These are phyloP conservation scores for Hydractinia echinata DNA, from an alignment of 30 jellyfish, hydroid and myxozoan species.

Conservation along the genomic window DNA sequence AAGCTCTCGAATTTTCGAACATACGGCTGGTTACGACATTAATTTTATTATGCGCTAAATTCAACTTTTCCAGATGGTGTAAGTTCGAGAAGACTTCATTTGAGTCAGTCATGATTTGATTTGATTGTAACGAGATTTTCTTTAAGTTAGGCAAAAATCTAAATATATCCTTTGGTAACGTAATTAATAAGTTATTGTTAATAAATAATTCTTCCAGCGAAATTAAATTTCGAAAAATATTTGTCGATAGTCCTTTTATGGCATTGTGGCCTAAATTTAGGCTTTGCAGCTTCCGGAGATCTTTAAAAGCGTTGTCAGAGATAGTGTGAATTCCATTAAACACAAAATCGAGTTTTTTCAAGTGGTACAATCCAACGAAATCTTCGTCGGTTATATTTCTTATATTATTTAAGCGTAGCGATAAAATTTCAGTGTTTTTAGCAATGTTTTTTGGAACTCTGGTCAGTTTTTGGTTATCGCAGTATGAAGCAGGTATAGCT, in stretches of 20 bases:
- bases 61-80: conserved; percentile 42
- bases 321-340: conserved; percentile 48
- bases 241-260: conserved; percentile 46
- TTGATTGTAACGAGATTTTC: conserved; percentile 52
- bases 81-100: conserved; percentile 27
- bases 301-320: conserved; percentile 58
- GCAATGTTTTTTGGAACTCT: conserved; percentile 62
- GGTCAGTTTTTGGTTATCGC: conserved; percentile 49
- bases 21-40: conserved; percentile 35
- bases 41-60: conserved; percentile 59
- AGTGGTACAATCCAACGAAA: conserved; percentile 39
- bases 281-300: conserved; percentile 44
- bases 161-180: conserved; percentile 51
- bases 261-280: conserved; percentile 67
- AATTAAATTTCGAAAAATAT: conserved; percentile 45
- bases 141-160: conserved; percentile 33
- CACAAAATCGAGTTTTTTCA: conserved; percentile 54
- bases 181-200: conserved; percentile 50
- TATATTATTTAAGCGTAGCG: conserved; percentile 57
- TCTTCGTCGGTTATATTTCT: conserved; percentile 33
- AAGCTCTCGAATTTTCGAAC: conserved; percentile 36
- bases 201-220: conserved; percentile 72
- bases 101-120: conserved; percentile 35
- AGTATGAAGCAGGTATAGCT: conserved; percentile 46
- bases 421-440: conserved; percentile 54